Base-by-base conservation (phyloP, 2,888 invertebrate genomes). In the Xestia xanthographa region DNA sequence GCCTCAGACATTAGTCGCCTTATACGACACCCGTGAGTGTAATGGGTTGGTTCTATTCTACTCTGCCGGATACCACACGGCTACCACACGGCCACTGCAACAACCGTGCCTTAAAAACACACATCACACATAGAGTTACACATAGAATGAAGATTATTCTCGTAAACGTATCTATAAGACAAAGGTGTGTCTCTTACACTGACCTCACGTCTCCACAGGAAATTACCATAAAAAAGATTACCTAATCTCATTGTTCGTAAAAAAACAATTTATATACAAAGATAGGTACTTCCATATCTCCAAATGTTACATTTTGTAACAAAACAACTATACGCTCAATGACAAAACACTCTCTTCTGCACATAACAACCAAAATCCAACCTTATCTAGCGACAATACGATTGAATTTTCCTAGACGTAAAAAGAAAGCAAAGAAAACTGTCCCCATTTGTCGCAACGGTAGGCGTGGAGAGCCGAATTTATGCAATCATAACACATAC, bases 371-470 rank as follows among this genome's bases (percentile, higher is more conserved):
- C 60, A 8, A 87, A 82, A 82, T 45, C 45, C 11, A 72, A 87
- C 82, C 73, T 81, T 87, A 80, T 1, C 0, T 0, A 5, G 14
- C 22, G 0, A 17, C 0, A 5, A 60, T 75, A 84, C 41, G 67
- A 45, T 43, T 62, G n/a, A 62, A 45, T 66, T 75, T 84, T 50
- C 72, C 26, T 56, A 56, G 56, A 34, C 38, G 11, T 38, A 69
- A 68, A 83, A 66, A 82, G 79, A 82, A 82, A 88, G 80, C 79
- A 83, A 83, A 90, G 92, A 93, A 95, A 94, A 95, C 84, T 95
- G 96, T 96, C 95, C 93, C 93, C 92, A 91, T 93, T 95, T 95
- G 95, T 95, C 95, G 93, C 95, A 94, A 94, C 84, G 91, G 93
- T 87, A 92, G 95, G 95, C 96, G 95, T 95, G 95, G 94, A 86